Evolutionary conservation across 1,140 invertebrate species (phyloP), one percentile per base, ranked within the genome.

Genomic region (Stenopsyche tienmushanensis): DNA sequence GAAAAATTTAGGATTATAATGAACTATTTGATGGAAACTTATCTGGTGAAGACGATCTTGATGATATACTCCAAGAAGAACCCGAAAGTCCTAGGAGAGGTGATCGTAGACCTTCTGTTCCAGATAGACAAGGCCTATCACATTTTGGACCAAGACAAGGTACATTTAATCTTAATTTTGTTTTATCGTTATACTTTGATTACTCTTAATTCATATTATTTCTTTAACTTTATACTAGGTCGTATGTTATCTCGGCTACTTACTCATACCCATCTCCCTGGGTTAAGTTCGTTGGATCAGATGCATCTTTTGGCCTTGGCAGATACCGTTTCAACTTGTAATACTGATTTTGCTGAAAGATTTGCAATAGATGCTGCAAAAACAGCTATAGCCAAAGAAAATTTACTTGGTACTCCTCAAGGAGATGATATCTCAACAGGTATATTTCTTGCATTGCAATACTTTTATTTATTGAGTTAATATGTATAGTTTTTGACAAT

Each of bases 271-370:
- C 96, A 98, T 78, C 81, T 99, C 17, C 97, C 97, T 0, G 97
- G 97, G 0, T 80, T 99, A 2, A 97, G 95, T 1, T 97, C 94
- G 74, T 84, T 99, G 20, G 98, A 99, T 80, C 98, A 99, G 78
- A 99, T 99, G 96, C 97, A 99, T 80, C 81, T 99, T 23, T 78
- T 99, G 7, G 97, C 97, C 3, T 76, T 99, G 18, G 97, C 97
- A 20, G 97, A 99, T 73, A 99, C 98, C 0, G 95, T 99, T 0
- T 95, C 96, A 0, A 95, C 93, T 0, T 93, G 91, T 72, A 92
- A 94, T 72, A 90, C 90, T 0, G 91, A 94, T 73, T 91, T 93
- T 71, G 88, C 90, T 0, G 92, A 94, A 73, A 81, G 90, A 45
- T 90, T 94, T 71, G 90, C 90, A 2, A 88, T 88, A 3, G 91